phyloP scores from a whole-genome alignment of 2,113 vertebrate genomes.

The Callospermophilus lateralis region DNA sequence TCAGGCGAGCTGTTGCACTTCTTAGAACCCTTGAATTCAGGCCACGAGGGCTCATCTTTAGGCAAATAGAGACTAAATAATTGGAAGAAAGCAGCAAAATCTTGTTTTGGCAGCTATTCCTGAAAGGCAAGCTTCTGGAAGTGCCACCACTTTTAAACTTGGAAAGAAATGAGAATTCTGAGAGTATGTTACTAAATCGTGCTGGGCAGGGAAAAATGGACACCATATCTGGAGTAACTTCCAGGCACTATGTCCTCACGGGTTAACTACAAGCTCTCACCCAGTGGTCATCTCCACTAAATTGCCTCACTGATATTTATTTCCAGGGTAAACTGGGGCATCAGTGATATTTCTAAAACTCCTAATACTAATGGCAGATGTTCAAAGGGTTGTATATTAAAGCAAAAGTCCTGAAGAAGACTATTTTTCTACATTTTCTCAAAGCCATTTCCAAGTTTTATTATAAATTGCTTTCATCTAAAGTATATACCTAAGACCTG shows the following conservation, averaged over 20 bases:
- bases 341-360: conserved; percentile 17
- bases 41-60: background rate
- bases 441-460: conserved; percentile 48
- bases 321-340: background rate
- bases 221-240: background rate
- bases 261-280: conserved; percentile 38
- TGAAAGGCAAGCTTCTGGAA: background rate
- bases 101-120: background rate
- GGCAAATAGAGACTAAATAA: background rate
- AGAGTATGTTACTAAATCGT: background rate
- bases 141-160: background rate
- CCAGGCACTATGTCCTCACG: background rate
- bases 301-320: conserved; percentile 30
- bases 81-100: background rate
- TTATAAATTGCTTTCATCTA: conserved; percentile 50
- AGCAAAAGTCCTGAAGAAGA: background rate
- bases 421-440: conserved; percentile 60
- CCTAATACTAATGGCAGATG: background rate
- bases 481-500: conserved; percentile 18
- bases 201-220: background rate
- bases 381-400: background rate
- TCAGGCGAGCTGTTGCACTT: background rate
- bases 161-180: background rate
- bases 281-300: background rate
- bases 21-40: background rate